A percentile compares a stretch with the other conserved stretches of the same genome.
phyloP scores from a whole-genome alignment of 2,797 vertebrate species.

The Heterohyrax brucei region DNA sequence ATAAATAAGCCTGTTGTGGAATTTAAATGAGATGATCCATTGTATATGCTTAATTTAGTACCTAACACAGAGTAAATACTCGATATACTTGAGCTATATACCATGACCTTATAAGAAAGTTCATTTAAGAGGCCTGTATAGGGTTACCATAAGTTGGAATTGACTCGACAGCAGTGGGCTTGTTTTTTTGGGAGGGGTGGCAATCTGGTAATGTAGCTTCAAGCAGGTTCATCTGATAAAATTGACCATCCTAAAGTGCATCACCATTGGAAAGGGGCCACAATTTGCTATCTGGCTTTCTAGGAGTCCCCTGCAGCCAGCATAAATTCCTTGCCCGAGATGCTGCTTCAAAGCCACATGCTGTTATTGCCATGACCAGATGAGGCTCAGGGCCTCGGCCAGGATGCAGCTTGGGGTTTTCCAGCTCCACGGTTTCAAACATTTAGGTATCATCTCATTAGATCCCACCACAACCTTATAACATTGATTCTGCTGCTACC shows the following conservation, averaged over 20 bases:
- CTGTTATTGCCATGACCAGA: not conserved
- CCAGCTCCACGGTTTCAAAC: not conserved
- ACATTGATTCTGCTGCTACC: not conserved
- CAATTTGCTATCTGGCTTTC: not conserved
- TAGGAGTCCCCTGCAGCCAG: not conserved
- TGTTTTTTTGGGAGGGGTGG: no score
- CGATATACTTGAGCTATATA: fast-evolving
- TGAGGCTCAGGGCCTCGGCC: not conserved
- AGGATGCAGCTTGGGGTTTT: not conserved
- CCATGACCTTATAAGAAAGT: not conserved
- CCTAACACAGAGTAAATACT: no score
- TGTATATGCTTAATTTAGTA: not conserved
- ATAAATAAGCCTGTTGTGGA: not conserved
- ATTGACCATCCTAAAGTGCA: not conserved
- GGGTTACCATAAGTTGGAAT: no score
- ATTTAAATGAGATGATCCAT: not conserved
- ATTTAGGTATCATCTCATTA: not conserved
- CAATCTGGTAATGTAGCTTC: not conserved
- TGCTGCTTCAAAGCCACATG: not conserved
- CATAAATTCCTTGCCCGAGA: not conserved
- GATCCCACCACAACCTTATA: not conserved
- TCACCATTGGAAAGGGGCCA: not conserved
- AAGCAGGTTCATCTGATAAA: not conserved
- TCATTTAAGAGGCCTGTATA: not conserved
- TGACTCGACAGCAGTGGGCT: no score